Base-by-base conservation (phyloP, 2,113 vertebrate species). In the Acrocephalus arundinaceus region DNA sequence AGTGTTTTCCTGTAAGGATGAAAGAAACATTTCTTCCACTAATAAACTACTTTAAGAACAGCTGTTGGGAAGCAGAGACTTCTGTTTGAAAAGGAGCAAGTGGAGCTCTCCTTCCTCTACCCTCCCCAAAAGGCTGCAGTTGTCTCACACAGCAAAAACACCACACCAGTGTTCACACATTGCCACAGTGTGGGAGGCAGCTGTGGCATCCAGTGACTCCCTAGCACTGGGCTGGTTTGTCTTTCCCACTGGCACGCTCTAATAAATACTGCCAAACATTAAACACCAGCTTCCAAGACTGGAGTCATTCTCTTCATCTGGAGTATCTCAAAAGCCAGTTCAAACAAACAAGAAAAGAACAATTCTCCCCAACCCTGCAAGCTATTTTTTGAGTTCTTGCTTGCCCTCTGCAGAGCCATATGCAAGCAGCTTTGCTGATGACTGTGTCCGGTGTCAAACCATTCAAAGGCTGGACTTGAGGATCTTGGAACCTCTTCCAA, bases 161-260 rank as follows among this genome's bases (percentile, higher is more conserved):
- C 7, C 3, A 2, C 25, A 35, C 1, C 48, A 52, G 6, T 2
- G 4, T 17, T 72, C 65, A 41, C 31, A 41, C 0, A 0, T 0
- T 11, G 46, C 74, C 0, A 15, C 43, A 6, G 0, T 12, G n/a
- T 4, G 17, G 62, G 49, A 92, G 20, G 35, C 6, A 80, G 67
- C 71, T 2, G 13, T 9, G 35, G 21, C 37, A 55, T 13, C 78
- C 2, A 0, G 24, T 9, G 30, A 24, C 11, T 70, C 43, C n/a
- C 57, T 12, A 73, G 59, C 55, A 79, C n/a, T 48, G 23, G 37
- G 10, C 15, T 81, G 7, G 21, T 67, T 54, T 61, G 22, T 62
- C 74, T 87, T 66, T 66, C 35, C 59, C 73, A 51, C 55, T 75
- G 41, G 55, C 57, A 77, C 0, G 0, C 59, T 79, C 77, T 25